A percentile compares a stretch with the other conserved stretches of the same genome.
phyloP scores from a whole-genome alignment of 2,888 invertebrate species.

The Antheraea yamamai region DNA sequence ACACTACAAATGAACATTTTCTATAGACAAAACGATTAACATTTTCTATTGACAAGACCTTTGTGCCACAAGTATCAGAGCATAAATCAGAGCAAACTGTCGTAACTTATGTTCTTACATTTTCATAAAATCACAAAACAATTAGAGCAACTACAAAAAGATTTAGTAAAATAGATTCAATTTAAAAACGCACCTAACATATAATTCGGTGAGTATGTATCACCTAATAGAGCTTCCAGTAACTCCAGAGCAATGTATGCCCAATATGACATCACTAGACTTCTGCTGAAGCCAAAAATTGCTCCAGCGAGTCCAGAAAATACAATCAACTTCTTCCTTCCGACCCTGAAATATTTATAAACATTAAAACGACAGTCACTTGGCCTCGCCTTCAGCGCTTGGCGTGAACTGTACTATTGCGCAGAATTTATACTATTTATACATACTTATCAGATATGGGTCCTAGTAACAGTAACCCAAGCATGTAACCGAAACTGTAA shows the following conservation, averaged over 20 bases:
- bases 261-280: constrained; percentile 39
- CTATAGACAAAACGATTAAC: too few relatives aligned
- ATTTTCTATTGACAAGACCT: background rate
- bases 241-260: constrained; percentile 41
- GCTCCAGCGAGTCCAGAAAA: constrained; percentile 41
- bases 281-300: constrained; percentile 38
- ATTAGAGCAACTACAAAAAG: background rate
- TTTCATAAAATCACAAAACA: background rate
- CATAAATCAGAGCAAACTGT: background rate
- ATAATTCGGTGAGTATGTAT: constrained; percentile 43
- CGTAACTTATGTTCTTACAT: background rate
- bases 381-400: background rate
- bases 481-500: constrained; percentile 17
- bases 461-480: constrained; percentile 17
- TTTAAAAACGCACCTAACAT: constrained; percentile 37
- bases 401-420: background rate
- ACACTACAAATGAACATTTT: background rate
- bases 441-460: constrained; percentile 19
- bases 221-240: constrained; percentile 45
- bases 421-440: background rate
- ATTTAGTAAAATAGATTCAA: background rate
- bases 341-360: constrained; percentile 35
- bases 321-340: constrained; percentile 41
- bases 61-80: background rate
- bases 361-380: background rate